phyloP scores from a whole-genome alignment of 2,113 vertebrate species.

The Tragelaphus scriptus region DNA sequence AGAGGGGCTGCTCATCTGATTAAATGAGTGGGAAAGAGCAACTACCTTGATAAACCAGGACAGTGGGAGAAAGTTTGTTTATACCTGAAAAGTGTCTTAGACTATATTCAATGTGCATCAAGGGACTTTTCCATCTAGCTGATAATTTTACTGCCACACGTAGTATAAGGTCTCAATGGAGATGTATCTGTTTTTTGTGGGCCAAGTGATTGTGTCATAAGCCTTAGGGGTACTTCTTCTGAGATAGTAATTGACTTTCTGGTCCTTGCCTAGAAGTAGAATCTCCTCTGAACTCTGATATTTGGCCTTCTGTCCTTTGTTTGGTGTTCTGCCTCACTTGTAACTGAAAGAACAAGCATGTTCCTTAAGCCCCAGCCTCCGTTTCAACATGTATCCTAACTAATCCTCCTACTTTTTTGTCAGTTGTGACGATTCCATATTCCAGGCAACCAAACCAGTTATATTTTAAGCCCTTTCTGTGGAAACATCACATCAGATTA shows the following conservation, averaged over 20 bases:
- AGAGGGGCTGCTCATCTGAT: not conserved
- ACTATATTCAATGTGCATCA: not conserved
- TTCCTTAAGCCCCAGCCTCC: not conserved
- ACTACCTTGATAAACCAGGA: not conserved
- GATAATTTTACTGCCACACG: not conserved
- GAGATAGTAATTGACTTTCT: not conserved
- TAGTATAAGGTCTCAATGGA: not conserved
- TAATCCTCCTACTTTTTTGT: not conserved
- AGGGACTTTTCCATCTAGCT: not conserved
- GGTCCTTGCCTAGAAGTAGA: not conserved
- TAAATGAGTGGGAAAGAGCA: not conserved
- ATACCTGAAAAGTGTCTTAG: not conserved
- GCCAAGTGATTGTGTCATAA: not conserved
- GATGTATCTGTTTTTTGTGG: not conserved
- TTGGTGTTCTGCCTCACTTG: not conserved
- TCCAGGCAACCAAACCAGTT: not conserved
- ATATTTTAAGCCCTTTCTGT: not conserved
- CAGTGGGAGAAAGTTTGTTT: not conserved
- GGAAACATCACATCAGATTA: not conserved
- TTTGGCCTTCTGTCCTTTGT: not conserved
- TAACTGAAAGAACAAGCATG: not conserved
- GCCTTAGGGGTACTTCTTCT: not conserved
- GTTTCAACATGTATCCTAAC: not conserved
- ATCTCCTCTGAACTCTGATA: not conserved
- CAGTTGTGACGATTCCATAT: not conserved